phyloP scores from a whole-genome alignment of 2,888 invertebrate genomes.

The Alentia gelatinosa region DNA sequence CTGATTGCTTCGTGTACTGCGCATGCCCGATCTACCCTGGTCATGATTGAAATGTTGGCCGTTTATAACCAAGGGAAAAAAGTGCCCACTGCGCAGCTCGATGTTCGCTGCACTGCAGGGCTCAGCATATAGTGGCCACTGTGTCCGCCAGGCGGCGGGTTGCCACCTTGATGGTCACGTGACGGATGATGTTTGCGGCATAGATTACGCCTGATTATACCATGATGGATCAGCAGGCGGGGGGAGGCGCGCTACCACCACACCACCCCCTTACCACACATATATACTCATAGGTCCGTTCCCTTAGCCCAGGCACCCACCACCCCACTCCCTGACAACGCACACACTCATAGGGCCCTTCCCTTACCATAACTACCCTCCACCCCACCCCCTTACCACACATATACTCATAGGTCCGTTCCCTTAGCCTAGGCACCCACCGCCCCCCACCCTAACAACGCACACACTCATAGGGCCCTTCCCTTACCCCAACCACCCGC shows the following conservation, averaged over 20 bases:
- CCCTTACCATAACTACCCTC: too few relatives aligned
- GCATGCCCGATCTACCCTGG: background rate
- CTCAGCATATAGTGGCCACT: too few relatives aligned
- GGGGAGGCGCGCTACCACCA: background rate
- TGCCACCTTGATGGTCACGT: background rate
- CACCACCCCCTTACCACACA: background rate
- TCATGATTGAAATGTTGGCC: background rate
- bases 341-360: too few relatives aligned
- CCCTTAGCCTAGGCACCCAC: background rate
- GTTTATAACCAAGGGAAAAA: background rate
- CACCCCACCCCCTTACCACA: background rate
- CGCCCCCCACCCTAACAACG: background rate
- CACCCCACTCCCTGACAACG: too few relatives aligned
- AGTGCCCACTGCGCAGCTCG: background rate
- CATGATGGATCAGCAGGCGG: background rate
- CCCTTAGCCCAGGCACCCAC: too few relatives aligned
- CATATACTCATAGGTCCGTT: too few relatives aligned
- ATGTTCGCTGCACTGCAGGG: background rate
- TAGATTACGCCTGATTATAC: background rate
- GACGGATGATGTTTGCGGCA: conserved; percentile 10
- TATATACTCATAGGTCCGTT: too few relatives aligned
- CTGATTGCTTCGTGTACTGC: background rate
- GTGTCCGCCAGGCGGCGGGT: too few relatives aligned
- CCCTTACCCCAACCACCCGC: too few relatives aligned
- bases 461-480: too few relatives aligned